Conservation (phyloP, 2,888 invertebrate species). For the Drosophila parthenogenetica region DNA sequence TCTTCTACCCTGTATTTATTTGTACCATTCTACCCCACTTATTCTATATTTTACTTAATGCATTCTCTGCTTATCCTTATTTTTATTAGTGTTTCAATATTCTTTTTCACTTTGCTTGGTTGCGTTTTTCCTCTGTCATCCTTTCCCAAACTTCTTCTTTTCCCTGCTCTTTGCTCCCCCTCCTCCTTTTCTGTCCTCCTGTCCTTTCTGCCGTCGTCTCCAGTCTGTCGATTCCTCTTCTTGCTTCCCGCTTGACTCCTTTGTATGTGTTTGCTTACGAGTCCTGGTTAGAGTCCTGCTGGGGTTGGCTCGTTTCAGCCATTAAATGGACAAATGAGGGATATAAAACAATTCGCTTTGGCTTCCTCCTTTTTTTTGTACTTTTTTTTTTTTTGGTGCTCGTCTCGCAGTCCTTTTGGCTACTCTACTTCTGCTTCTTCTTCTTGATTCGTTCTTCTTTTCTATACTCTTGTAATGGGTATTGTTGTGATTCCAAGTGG, state of each 20-base stretch:
- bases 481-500: background rate
- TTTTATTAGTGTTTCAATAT: conserved; percentile 82
- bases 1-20: conserved; percentile 8
- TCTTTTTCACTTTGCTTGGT: conserved; percentile 80
- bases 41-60: conserved; percentile 82
- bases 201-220: conserved; percentile 5
- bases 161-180: background rate
- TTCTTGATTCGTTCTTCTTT: conserved; percentile 2
- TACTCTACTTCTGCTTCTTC: conserved; percentile 27
- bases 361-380: conserved; percentile 67
- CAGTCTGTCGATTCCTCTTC: conserved; percentile 34
- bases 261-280: conserved; percentile 50
- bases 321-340: conserved; percentile 84
- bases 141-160: conserved; percentile 7
- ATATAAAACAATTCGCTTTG: conserved; percentile 84
- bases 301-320: conserved; percentile 80
- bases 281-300: conserved; percentile 38
- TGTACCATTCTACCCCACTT: conserved; percentile 55
- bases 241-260: conserved; percentile 26
- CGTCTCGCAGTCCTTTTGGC: conserved; percentile 52
- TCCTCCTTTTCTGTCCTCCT: conserved; percentile 8
- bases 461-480: background rate
- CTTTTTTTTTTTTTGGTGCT: conserved; percentile 45
- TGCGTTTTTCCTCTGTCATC: conserved; percentile 73
- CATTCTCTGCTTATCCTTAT: conserved; percentile 81